Evolutionary conservation across 2,888 invertebrate genomes (phyloP), one percentile per base, ranked within the genome.

Genomic region (Sicus ferrugineus): DNA sequence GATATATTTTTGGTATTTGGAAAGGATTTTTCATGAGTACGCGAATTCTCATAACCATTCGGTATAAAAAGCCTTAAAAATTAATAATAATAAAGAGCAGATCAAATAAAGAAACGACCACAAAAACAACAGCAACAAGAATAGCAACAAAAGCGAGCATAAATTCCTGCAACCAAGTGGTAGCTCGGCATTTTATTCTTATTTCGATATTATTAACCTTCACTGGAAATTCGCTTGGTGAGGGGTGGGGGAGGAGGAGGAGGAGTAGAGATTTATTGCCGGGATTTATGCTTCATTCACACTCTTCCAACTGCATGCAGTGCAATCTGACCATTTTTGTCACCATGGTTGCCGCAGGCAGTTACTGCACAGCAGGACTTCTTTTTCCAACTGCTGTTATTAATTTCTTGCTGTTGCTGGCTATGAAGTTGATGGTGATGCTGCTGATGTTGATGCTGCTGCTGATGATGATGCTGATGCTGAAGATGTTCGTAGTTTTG

Each of bases 361-460:
- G 72, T 73, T 67, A 68, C 70, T 70, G 73, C 74, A 76, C 62
- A 46, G 28, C 62, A 19, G 46, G 46, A 56, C 42, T 42, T n/a
- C n/a, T 21, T 63, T 64, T 56, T 54, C 66, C 52, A 50, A 26
- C 19, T 38, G 65, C 38, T 56, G 66, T 66, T 66, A 56, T 66
- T 66, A 56, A 54, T 66, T 54, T 42, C 38, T 31, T 19, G 52
- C 34, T 66, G 54, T 42, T 54, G 66, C 66, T 38, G 56, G n/a
- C 38, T 23, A 21, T 42, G 54, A 1, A 14, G 30, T 26, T 30
- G 5, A 6, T 2, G 58, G 14, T 52, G 9, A n/a, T 30, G 28
- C 19, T 30, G 2, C 30, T 56, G 1, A 26, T 26, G 30, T 31
- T 16, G 30, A 16, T 26, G 28, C 48, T 28, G 62, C 62, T n/a